Evolutionary conservation across 2,888 invertebrate genomes (phyloP).

Genomic region (Nephrotoma guestfalica): DNA sequence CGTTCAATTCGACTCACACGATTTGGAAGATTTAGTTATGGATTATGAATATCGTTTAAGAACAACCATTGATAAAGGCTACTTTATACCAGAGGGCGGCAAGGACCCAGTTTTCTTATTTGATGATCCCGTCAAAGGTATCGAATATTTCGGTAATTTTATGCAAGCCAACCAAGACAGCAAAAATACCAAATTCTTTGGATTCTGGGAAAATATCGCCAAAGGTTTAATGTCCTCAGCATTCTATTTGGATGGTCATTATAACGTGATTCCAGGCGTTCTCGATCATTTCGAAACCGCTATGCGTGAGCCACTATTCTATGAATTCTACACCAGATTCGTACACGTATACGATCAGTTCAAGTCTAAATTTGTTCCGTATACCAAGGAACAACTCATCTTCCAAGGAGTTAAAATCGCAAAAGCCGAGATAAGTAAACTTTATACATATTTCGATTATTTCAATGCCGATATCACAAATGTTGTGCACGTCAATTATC

Average conservation of each 20-base stretch:
- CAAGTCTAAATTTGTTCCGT: slow-evolving; percentile 33
- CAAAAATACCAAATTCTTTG: slow-evolving; percentile 42
- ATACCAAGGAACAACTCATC: slow-evolving; percentile 43
- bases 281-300: slow-evolving; percentile 48
- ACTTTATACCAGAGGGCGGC: slow-evolving; percentile 27
- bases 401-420: slow-evolving; percentile 51
- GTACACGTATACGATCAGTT: slow-evolving; percentile 40
- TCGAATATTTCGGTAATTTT: slow-evolving; percentile 48
- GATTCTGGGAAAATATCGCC: slow-evolving; percentile 39
- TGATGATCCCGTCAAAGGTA: slow-evolving; percentile 39
- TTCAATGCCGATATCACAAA: slow-evolving; percentile 45
- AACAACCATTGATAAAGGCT: slow-evolving; percentile 36
- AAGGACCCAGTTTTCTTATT: slow-evolving; percentile 40
- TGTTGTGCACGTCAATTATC: slow-evolving; percentile 30
- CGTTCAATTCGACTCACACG: slow-evolving; percentile 16
- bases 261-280: slow-evolving; percentile 37
- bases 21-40: slow-evolving; percentile 18
- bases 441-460: slow-evolving; percentile 54
- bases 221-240: slow-evolving; percentile 40
- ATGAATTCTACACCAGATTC: slow-evolving; percentile 48
- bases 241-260: neutral
- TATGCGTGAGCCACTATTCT: slow-evolving; percentile 60
- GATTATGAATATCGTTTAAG: slow-evolving; percentile 32
- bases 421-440: slow-evolving; percentile 44
- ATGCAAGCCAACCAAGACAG: slow-evolving; percentile 50